Conservation (phyloP, 2,888 invertebrate species). For the Microctonus aethiopoides region DNA sequence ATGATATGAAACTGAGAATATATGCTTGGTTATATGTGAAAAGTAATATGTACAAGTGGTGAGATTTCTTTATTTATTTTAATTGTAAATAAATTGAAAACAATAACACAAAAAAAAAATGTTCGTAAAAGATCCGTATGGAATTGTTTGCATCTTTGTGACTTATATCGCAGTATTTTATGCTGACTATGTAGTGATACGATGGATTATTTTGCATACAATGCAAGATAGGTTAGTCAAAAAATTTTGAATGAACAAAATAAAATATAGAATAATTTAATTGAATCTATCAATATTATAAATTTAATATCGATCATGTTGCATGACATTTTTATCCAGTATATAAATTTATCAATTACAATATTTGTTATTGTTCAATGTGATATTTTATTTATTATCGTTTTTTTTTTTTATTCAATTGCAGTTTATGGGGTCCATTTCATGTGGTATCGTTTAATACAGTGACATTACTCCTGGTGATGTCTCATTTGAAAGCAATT, state of each 20-base stretch:
- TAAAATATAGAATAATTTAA: too few relatives aligned
- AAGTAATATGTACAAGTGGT: neutral
- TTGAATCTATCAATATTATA: neutral
- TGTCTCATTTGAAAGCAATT: conserved; percentile 86
- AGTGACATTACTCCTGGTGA: conserved; percentile 77
- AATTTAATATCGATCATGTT: too few relatives aligned
- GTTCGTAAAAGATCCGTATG: conserved; percentile 86
- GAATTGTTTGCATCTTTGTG: conserved; percentile 82
- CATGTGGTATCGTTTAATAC: conserved; percentile 84
- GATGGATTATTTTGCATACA: conserved; percentile 84
- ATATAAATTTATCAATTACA: neutral
- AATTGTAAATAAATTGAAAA: neutral
- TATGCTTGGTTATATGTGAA: too few relatives aligned
- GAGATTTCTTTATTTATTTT: neutral
- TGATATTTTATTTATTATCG: conserved; percentile 7
- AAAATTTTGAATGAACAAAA: too few relatives aligned
- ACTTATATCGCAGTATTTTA: conserved; percentile 85
- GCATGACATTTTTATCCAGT: neutral
- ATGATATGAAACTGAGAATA: too few relatives aligned
- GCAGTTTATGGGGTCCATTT: conserved; percentile 84
- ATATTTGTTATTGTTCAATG: conserved; percentile 1
- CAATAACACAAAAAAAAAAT: conserved; percentile 63
- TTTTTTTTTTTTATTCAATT: conserved; percentile 47
- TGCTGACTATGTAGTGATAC: conserved; percentile 87
- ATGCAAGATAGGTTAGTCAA: conserved; percentile 83